These are phyloP conservation scores for Platalea minor DNA, from an alignment of 2,797 vertebrate species.

Conservation along the genomic window DNA sequence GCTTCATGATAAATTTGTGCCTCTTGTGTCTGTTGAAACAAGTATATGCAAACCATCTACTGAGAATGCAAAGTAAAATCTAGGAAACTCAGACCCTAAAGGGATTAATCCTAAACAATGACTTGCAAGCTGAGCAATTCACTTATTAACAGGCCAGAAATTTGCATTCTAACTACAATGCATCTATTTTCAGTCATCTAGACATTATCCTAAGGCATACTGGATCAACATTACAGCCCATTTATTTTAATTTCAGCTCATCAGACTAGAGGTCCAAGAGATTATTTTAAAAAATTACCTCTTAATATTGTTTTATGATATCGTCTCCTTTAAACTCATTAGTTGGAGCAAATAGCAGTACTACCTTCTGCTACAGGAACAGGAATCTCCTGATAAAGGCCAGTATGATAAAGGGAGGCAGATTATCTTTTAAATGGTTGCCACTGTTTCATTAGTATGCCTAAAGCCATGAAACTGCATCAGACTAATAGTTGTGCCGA, in stretches of 20 bases:
- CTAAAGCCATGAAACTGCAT: background rate
- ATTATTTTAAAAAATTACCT: background rate
- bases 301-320: background rate
- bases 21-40: background rate
- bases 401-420: background rate
- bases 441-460: background rate
- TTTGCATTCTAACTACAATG: background rate
- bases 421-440: background rate
- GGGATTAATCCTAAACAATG: background rate
- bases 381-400: background rate
- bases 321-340: background rate
- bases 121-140: background rate
- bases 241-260: background rate
- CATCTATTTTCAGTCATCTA: background rate
- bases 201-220: background rate
- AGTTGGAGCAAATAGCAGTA: background rate
- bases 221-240: background rate
- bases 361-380: background rate
- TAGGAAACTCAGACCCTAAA: background rate
- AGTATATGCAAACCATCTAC: background rate
- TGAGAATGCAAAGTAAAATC: background rate
- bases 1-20: background rate
- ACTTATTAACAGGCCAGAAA: background rate
- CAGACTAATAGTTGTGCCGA: background rate
- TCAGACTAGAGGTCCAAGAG: background rate